phyloP scores from a whole-genome alignment of 1,140 invertebrate species.

The Macrobrachium nipponense region DNA sequence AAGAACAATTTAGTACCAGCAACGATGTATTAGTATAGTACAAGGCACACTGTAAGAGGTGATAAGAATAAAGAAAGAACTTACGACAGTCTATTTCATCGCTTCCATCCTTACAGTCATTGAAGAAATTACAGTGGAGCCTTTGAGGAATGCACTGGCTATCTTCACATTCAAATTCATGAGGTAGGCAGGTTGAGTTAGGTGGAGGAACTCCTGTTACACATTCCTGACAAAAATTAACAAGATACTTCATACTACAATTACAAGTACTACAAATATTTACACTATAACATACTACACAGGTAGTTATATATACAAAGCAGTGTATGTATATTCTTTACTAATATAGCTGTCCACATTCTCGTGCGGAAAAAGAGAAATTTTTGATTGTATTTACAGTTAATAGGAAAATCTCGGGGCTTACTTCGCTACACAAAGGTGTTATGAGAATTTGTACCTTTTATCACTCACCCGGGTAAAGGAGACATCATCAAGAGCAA shows the following conservation, averaged over 20 bases:
- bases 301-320: background rate
- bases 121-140: slow-evolving; percentile 52
- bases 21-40: background rate
- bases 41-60: background rate
- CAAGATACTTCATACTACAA: background rate
- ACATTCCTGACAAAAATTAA: slow-evolving; percentile 25
- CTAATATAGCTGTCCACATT: too few relatives aligned
- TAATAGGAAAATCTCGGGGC: too few relatives aligned
- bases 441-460: too few relatives aligned
- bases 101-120: slow-evolving; percentile 45
- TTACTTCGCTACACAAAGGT: too few relatives aligned
- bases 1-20: background rate
- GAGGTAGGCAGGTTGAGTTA: slow-evolving; percentile 24
- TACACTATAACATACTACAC: background rate
- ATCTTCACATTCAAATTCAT: slow-evolving; percentile 15
- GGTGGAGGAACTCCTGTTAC: slow-evolving; percentile 26
- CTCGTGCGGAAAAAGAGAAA: too few relatives aligned
- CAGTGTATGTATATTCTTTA: too few relatives aligned
- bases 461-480: slow-evolving; percentile 23
- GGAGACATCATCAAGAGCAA: slow-evolving; percentile 41
- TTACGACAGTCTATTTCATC: slow-evolving; percentile 48
- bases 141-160: slow-evolving; percentile 34
- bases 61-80: background rate
- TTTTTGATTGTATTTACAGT: too few relatives aligned
- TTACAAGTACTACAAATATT: background rate